A percentile compares a stretch with the other conserved stretches of the same genome.
Conservation (phyloP, 2,113 vertebrate species). For the Hydropotes inermis region DNA sequence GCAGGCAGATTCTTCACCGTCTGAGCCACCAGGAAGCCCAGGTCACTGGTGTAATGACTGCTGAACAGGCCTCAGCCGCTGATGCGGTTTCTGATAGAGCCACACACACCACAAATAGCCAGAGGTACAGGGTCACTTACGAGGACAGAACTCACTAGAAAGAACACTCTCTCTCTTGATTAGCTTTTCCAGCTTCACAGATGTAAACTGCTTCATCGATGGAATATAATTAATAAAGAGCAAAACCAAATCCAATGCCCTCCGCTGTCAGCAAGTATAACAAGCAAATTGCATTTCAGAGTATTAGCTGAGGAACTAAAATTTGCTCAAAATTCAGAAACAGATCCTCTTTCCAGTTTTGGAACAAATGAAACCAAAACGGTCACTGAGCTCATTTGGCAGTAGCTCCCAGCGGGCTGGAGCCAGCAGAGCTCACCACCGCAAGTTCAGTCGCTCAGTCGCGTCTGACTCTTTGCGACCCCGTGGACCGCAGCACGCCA, state of each 20-base stretch:
- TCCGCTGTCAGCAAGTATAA: neutral
- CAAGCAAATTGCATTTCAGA: neutral
- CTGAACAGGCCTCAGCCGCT: neutral
- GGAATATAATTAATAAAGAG: neutral
- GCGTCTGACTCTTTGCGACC: rapidly evolving
- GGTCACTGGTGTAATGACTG: neutral
- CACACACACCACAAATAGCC: neutral
- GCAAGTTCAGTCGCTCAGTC: rapidly evolving
- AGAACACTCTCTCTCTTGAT: too few species aligned
- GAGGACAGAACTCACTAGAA: neutral
- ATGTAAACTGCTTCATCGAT: neutral
- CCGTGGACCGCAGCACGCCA: neutral
- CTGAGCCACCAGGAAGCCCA: neutral
- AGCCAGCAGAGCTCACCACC: neutral
- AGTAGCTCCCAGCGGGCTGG: neutral
- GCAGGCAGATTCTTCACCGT: neutral
- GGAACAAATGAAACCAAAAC: neutral
- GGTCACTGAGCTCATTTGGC: neutral
- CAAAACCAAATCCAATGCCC: neutral
- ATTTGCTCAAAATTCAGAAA: neutral
- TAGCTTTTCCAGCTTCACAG: neutral
- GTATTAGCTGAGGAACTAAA: neutral
- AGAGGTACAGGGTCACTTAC: too few species aligned
- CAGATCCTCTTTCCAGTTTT: neutral
- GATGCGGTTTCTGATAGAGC: neutral